Percentiles rank a stretch among this genome's conserved stretches.
Conservation (phyloP, 2,797 vertebrate species). For the Pagetopsis macropterus region DNA sequence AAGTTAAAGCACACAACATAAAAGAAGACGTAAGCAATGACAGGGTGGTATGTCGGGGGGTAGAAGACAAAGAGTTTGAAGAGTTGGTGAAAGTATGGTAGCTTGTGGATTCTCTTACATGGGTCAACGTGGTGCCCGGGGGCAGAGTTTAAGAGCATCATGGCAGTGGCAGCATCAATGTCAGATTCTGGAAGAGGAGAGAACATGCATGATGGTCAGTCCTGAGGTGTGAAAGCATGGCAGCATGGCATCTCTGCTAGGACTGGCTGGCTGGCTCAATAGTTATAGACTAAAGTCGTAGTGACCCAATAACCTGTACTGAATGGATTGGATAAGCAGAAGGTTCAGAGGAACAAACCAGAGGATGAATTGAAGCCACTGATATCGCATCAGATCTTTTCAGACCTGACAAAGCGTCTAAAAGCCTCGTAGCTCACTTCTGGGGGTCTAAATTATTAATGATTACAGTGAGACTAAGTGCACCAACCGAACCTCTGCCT, state of each 20-base stretch:
- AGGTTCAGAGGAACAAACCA: slow-evolving; percentile 48
- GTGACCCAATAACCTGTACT: slow-evolving; percentile 17
- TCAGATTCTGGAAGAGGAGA: slow-evolving; percentile 95
- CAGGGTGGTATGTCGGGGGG: slow-evolving; percentile 57
- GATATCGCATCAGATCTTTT: slow-evolving; percentile 69
- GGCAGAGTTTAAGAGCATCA: slow-evolving; percentile 99
- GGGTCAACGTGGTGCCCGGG: slow-evolving; percentile 95
- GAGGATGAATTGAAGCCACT: slow-evolving; percentile 45
- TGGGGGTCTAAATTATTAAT: slow-evolving; percentile 86
- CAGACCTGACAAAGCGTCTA: slow-evolving; percentile 78
- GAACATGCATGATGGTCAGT: slow-evolving; percentile 85
- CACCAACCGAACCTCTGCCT: slow-evolving; percentile 80
- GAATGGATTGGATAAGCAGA: slow-evolving; percentile 28
- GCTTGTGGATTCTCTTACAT: slow-evolving; percentile 89
- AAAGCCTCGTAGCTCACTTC: slow-evolving; percentile 81
- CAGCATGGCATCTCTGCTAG: slow-evolving; percentile 46
- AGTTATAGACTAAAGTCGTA: slow-evolving; percentile 9
- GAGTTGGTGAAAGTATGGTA: slow-evolving; percentile 59
- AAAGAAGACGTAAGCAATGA: slow-evolving; percentile 70
- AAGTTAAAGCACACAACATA: slow-evolving; percentile 61
- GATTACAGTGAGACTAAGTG: slow-evolving; percentile 81
- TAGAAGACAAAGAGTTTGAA: slow-evolving; percentile 47
- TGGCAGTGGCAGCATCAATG: slow-evolving; percentile 99
- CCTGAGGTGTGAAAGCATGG: slow-evolving; percentile 70
- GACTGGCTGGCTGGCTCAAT: slow-evolving; percentile 39